Conservation (phyloP, 2,888 invertebrate species). For the Microctonus hyperodae region DNA sequence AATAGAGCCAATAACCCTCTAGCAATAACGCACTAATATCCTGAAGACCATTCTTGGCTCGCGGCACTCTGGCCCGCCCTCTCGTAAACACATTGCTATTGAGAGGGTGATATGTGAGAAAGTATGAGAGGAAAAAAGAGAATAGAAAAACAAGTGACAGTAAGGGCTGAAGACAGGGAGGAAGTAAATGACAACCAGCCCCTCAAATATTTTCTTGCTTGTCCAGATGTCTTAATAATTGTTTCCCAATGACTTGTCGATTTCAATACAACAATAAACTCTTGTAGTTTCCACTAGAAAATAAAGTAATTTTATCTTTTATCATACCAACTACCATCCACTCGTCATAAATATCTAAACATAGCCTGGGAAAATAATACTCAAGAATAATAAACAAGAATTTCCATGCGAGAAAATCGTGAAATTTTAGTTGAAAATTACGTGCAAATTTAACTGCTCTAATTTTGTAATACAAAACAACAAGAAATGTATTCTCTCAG, state of each 20-base stretch:
- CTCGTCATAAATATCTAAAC: background rate
- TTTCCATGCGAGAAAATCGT: constrained; percentile 9
- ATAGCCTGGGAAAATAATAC: background rate
- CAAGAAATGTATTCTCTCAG: constrained; percentile 14
- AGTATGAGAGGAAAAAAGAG: constrained; percentile 24
- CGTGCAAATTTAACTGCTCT: background rate
- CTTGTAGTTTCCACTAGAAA: constrained; percentile 1
- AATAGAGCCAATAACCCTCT: constrained; percentile 56
- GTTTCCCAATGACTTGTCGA: constrained; percentile 41
- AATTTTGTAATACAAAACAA: constrained; percentile 13
- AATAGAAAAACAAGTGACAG: constrained; percentile 10
- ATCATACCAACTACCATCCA: background rate
- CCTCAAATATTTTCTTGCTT: constrained; percentile 24
- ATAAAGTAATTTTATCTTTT: constrained; percentile 7
- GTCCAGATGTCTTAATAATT: constrained; percentile 45
- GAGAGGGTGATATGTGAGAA: constrained; percentile 24
- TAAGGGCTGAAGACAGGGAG: constrained; percentile 22
- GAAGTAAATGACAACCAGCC: background rate
- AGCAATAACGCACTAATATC: constrained; percentile 60
- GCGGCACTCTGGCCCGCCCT: constrained; percentile 40
- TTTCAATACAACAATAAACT: constrained; percentile 28
- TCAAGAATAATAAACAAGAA: constrained; percentile 15
- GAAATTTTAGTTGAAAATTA: background rate
- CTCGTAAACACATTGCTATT: constrained; percentile 30
- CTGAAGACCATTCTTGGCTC: constrained; percentile 57